Evolutionary conservation across 2,797 vertebrate species (phyloP).

Genomic region (Ispidina lecontei): DNA sequence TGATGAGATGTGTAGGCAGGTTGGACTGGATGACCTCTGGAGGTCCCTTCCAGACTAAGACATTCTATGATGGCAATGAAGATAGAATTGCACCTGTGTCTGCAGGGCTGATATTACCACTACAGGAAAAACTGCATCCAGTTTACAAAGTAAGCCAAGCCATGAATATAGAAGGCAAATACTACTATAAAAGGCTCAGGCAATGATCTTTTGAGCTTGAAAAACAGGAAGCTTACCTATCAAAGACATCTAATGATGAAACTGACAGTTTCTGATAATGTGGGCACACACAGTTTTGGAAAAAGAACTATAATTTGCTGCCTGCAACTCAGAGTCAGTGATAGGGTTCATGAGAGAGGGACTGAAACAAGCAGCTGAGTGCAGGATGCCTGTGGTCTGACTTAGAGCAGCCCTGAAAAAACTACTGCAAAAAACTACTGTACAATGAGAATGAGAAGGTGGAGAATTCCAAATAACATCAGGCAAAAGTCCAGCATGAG

Average conservation of each 20-base stretch:
- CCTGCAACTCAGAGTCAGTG: not conserved
- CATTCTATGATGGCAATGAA: not conserved
- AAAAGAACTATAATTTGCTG: not conserved
- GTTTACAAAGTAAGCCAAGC: not conserved
- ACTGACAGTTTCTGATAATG: not conserved
- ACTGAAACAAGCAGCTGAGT: not conserved
- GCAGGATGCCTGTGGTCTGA: not conserved
- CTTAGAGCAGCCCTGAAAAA: not conserved
- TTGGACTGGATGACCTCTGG: too few species aligned
- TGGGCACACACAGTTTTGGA: not conserved
- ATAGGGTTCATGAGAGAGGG: not conserved
- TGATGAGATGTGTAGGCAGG: too few species aligned
- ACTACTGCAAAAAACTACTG: not conserved
- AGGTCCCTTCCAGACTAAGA: too few species aligned
- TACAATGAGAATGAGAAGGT: not conserved
- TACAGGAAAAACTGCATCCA: not conserved
- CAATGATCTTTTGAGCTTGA: not conserved
- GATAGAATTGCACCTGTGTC: not conserved
- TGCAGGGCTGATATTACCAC: not conserved
- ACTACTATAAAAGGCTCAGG: not conserved
- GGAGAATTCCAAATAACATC: not conserved
- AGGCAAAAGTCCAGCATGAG: not conserved
- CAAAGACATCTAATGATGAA: conserved; percentile 30
- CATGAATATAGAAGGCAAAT: not conserved
- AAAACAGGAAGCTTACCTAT: conserved; percentile 48